Evolutionary conservation across 2,113 vertebrate genomes (phyloP).

Genomic region (Acrocephalus kingi): DNA sequence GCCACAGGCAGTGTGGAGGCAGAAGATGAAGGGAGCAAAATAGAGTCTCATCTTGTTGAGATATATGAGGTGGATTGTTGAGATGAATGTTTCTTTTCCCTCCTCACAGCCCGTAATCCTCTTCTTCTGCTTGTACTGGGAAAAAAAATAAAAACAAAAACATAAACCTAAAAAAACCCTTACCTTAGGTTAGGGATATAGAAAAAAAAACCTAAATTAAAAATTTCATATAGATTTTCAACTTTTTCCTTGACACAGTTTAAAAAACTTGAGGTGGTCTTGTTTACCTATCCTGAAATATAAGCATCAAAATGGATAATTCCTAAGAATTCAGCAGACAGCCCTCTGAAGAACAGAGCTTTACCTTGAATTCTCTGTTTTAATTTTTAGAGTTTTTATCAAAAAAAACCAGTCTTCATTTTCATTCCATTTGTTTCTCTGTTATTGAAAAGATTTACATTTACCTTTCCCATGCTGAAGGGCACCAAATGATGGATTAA

Average conservation of each 20-base stretch:
- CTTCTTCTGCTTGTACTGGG: neutral
- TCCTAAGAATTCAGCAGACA: neutral
- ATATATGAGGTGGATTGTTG: neutral
- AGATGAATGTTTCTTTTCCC: neutral
- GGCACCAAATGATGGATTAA: slow-evolving; percentile 63
- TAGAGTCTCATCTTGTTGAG: neutral
- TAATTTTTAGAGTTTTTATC: neutral
- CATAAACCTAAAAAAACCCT: neutral
- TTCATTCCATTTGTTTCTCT: slow-evolving; percentile 57
- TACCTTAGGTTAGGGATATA: neutral
- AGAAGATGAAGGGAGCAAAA: neutral
- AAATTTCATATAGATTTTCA: neutral
- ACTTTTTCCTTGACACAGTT: neutral
- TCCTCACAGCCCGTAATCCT: accelerated
- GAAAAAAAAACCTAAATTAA: neutral
- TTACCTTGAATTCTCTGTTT: neutral
- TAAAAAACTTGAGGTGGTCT: neutral
- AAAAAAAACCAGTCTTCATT: slow-evolving; percentile 40
- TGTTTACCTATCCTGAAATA: neutral
- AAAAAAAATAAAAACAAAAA: neutral
- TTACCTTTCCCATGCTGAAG: slow-evolving; percentile 61
- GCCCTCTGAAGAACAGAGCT: neutral
- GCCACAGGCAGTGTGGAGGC: neutral
- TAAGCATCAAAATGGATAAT: neutral
- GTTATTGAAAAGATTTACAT: slow-evolving; percentile 63